Percentiles rank a stretch among this genome's conserved stretches.
phyloP scores from a whole-genome alignment of 2,888 invertebrate genomes.

The Arge pagana region DNA sequence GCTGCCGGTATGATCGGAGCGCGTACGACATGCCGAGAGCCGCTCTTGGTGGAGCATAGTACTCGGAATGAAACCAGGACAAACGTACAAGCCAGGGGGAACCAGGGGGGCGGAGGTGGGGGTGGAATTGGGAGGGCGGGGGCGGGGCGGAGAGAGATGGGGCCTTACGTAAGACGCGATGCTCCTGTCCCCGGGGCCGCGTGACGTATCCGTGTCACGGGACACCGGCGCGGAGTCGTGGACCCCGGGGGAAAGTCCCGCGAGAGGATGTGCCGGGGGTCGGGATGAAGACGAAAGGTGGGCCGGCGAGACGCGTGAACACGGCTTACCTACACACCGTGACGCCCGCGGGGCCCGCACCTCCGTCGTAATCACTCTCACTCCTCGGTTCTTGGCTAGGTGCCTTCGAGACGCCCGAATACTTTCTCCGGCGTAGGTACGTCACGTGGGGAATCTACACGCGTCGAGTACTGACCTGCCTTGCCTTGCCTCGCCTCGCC shows the following conservation, averaged over 20 bases:
- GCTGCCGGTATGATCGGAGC: no score
- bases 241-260: background rate
- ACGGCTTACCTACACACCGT: no score
- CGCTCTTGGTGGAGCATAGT: no score
- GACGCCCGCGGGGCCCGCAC: no score
- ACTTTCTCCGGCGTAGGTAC: background rate
- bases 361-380: conserved; percentile 10
- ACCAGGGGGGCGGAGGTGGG: no score
- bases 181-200: background rate
- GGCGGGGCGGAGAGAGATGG: no score
- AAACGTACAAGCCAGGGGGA: no score
- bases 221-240: background rate
- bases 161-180: no score
- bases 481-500: background rate
- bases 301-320: no score
- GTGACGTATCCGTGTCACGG: background rate
- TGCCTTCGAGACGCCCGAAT: background rate
- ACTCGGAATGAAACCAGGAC: no score
- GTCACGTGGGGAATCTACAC: background rate
- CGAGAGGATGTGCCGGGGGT: background rate
- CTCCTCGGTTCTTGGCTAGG: background rate
- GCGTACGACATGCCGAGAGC: no score
- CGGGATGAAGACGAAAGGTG: background rate
- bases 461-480: conserved; percentile 13
- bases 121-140: no score